Percentiles rank a stretch among this genome's conserved stretches.
Conservation (phyloP, 2,797 vertebrate species). For the Oryzias sinensis region DNA sequence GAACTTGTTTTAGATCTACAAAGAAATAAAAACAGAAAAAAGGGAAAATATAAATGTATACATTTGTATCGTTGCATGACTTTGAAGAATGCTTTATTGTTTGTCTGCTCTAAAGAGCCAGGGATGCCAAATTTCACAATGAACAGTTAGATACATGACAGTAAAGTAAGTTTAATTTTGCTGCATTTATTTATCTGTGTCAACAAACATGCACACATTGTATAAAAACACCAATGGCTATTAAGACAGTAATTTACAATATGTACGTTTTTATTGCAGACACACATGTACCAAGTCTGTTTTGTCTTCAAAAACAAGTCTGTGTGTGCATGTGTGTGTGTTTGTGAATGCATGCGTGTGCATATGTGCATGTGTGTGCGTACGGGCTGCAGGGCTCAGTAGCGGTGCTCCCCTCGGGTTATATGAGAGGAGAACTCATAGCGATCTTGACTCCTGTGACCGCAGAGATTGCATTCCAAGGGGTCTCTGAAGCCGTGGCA, state of each 20-base stretch:
- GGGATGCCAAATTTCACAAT: neutral
- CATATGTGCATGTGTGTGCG: constrained; percentile 8
- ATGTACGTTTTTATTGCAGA: constrained; percentile 28
- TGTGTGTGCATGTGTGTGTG: constrained; percentile 4
- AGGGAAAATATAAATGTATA: constrained; percentile 26
- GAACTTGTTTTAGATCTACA: constrained; percentile 18
- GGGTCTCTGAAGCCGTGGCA: constrained; percentile 97
- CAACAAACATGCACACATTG: constrained; percentile 66
- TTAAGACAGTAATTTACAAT: constrained; percentile 50
- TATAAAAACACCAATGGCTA: constrained; percentile 55
- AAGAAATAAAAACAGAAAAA: constrained; percentile 8
- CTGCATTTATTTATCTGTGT: constrained; percentile 37
- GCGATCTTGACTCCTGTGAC: constrained; percentile 95
- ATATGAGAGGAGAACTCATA: constrained; percentile 99
- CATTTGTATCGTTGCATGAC: neutral
- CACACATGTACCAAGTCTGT: constrained; percentile 10
- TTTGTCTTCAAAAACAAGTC: neutral
- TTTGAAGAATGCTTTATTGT: constrained; percentile 6
- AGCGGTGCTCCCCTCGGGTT: constrained; percentile 94
- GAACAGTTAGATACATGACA: constrained; percentile 26
- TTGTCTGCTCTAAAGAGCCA: constrained; percentile 19
- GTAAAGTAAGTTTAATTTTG: constrained; percentile 32
- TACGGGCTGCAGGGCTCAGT: constrained; percentile 45
- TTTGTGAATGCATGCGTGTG: neutral
- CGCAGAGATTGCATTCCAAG: constrained; percentile 98